A percentile compares a stretch with the other conserved stretches of the same genome.
Evolutionary conservation across 2,888 invertebrate species (phyloP).

Genomic region (Coenonympha arcania): DNA sequence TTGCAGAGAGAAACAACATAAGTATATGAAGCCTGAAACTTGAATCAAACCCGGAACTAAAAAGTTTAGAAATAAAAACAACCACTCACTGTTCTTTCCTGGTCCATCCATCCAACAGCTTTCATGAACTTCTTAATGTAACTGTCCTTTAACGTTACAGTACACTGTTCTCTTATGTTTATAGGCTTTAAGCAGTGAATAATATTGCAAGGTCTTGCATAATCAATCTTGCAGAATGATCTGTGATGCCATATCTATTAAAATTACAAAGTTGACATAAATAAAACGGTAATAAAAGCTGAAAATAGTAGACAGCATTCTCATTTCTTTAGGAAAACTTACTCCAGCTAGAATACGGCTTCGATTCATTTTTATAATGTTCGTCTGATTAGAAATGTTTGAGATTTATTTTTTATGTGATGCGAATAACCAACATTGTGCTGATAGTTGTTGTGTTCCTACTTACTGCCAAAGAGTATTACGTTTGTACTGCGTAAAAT

Average conservation of each 20-base stretch:
- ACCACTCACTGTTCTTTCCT: slow-evolving; percentile 71
- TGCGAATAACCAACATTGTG: no score
- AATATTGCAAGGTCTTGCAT: slow-evolving; percentile 37
- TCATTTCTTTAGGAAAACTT: slow-evolving; percentile 1
- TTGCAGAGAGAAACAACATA: no score
- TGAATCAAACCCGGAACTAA: no score
- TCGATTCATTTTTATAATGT: slow-evolving; percentile 20
- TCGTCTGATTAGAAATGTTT: no score
- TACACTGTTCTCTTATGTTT: slow-evolving; percentile 41
- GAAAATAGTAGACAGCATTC: no score
- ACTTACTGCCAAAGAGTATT: no score
- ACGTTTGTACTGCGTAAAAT: no score
- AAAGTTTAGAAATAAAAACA: no score
- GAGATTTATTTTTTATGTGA: no score
- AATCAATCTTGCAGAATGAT: slow-evolving; percentile 30
- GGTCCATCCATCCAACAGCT: slow-evolving; percentile 75
- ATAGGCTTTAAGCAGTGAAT: slow-evolving; percentile 13
- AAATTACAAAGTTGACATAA: neutral
- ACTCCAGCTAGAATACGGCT: slow-evolving; percentile 17
- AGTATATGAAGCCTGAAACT: no score
- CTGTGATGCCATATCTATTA: slow-evolving; percentile 26
- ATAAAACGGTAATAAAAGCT: neutral
- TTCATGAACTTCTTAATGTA: slow-evolving; percentile 75
- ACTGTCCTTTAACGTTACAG: slow-evolving; percentile 57
- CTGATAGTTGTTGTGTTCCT: no score